Percentiles rank a stretch among this genome's conserved stretches.
These are phyloP conservation scores for Ailurus styani DNA, from an alignment of 2,113 vertebrate species.

Conservation along the genomic window DNA sequence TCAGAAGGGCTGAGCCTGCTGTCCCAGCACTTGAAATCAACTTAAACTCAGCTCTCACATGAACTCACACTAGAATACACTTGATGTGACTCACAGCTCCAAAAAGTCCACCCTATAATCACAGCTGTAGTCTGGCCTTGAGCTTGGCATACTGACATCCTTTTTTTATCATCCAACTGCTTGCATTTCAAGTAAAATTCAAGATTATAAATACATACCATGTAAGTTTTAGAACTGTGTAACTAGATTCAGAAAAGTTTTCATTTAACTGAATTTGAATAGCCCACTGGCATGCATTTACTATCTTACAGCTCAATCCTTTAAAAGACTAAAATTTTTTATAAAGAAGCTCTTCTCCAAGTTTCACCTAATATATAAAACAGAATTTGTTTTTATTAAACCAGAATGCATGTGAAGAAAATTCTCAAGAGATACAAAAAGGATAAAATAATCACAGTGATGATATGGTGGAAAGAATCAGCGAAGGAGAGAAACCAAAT, in stretches of 20 bases:
- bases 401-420: neutral
- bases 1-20: neutral
- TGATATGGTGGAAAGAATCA: neutral
- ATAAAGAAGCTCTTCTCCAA: neutral
- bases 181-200: neutral
- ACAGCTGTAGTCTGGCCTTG: neutral
- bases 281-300: neutral
- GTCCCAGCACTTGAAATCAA: neutral
- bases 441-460: neutral
- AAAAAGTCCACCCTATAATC: neutral
- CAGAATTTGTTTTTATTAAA: neutral
- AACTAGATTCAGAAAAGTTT: neutral
- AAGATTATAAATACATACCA: neutral
- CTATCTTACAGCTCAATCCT: neutral
- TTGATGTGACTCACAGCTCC: neutral
- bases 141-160: neutral
- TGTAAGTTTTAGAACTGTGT: neutral
- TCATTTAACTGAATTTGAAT: constrained; percentile 17
- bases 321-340: neutral
- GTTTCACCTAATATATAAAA: neutral
- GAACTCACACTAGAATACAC: neutral
- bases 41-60: neutral
- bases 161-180: neutral
- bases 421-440: neutral
- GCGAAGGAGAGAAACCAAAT: neutral